phyloP scores from a whole-genome alignment of 2,113 vertebrate genomes.

The Nothoprocta perdicaria region DNA sequence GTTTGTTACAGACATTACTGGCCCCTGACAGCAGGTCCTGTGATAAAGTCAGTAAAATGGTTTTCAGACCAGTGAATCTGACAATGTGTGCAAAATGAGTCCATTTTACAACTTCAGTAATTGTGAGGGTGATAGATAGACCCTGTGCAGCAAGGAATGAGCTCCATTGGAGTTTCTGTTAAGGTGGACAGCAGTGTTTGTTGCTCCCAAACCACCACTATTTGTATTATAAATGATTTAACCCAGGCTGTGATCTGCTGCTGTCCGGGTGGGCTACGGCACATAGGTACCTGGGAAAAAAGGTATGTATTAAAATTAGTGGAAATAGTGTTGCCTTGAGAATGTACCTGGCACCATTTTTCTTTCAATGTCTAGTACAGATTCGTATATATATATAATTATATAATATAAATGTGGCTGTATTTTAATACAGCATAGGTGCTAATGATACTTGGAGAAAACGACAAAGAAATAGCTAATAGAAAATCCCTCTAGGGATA shows the following conservation, averaged over 20 bases:
- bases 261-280: background rate
- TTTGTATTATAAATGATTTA: background rate
- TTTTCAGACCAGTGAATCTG: accelerated
- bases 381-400: background rate
- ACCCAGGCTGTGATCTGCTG: background rate
- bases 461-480: background rate
- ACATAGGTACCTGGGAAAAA: background rate
- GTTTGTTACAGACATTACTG: background rate
- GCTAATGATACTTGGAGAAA: background rate
- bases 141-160: background rate
- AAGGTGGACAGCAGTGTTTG: background rate
- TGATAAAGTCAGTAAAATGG: background rate
- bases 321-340: background rate
- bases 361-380: background rate
- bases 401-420: background rate
- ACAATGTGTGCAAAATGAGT: background rate
- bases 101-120: background rate
- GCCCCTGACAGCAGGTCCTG: background rate
- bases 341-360: background rate
- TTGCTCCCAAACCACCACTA: background rate
- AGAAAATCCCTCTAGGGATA: background rate
- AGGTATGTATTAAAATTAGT: background rate
- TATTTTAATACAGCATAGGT: background rate
- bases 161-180: background rate
- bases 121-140: background rate